These are phyloP conservation scores for Echinops telfairi DNA, from an alignment of 2,113 vertebrate genomes.

Conservation along the genomic window DNA sequence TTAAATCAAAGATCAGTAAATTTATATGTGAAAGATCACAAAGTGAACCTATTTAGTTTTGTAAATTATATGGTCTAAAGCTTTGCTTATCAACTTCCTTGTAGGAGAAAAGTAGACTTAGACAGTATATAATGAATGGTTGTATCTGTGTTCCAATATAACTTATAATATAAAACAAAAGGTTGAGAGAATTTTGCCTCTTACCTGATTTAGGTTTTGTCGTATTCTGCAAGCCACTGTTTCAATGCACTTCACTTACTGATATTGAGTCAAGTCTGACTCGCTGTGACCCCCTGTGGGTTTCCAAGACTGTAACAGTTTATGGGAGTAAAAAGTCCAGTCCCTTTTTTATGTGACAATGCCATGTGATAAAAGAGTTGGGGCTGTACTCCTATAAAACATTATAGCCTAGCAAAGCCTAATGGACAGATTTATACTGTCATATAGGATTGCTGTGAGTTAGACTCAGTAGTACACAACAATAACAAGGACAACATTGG, in stretches of 20 bases:
- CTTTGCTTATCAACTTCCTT: background rate
- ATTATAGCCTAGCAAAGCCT: background rate
- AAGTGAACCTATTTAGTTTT: background rate
- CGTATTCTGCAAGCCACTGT: background rate
- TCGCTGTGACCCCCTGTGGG: background rate
- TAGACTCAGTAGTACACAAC: background rate
- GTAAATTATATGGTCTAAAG: fast-evolving
- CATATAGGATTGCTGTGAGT: background rate
- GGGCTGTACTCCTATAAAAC: background rate
- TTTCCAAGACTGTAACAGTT: too few relatives aligned
- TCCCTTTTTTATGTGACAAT: background rate
- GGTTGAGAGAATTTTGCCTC: background rate
- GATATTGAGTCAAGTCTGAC: background rate
- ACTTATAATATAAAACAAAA: background rate
- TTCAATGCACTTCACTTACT: background rate
- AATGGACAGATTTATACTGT: background rate
- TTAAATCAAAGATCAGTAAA: background rate
- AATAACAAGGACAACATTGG: too few relatives aligned
- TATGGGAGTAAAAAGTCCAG: too few relatives aligned
- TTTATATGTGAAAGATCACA: background rate
- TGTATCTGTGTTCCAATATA: too few relatives aligned
- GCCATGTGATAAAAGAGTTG: background rate
- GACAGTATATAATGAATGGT: too few relatives aligned
- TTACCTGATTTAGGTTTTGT: background rate
- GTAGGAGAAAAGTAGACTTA: too few relatives aligned